Percentiles rank a stretch among this genome's conserved stretches.
Conservation (phyloP, 2,797 vertebrate genomes). For the Onychomys arenicola region DNA sequence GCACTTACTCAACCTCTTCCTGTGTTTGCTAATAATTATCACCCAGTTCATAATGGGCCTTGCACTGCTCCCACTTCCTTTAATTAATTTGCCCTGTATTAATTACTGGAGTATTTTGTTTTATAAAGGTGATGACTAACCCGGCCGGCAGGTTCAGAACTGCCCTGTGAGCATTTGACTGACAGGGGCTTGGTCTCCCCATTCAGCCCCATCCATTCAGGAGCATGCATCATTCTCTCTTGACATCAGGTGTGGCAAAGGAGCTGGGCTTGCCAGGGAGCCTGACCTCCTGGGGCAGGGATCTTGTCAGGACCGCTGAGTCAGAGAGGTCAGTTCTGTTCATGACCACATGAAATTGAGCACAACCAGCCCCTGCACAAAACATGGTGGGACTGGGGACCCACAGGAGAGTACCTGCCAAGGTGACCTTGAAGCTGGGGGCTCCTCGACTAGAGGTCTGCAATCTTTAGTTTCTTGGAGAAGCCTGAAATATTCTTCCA, state of each 20-base stretch:
- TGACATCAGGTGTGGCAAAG: slow-evolving; percentile 35
- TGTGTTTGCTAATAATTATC: slow-evolving; percentile 72
- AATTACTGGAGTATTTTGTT: slow-evolving; percentile 71
- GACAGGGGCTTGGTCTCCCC: slow-evolving; percentile 69
- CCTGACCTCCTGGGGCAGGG: slow-evolving; percentile 47
- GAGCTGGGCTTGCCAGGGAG: slow-evolving; percentile 5
- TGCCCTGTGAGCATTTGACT: slow-evolving; percentile 64
- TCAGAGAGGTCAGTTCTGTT: slow-evolving; percentile 54
- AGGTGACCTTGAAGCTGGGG: background rate
- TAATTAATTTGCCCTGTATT: slow-evolving; percentile 79
- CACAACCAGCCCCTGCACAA: background rate
- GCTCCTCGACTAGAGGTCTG: background rate
- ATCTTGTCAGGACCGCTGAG: slow-evolving; percentile 34
- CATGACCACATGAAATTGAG: background rate
- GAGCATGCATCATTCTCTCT: slow-evolving; percentile 56
- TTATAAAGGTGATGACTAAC: slow-evolving; percentile 75
- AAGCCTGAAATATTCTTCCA: background rate
- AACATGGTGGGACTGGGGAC: no score
- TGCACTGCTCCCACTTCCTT: slow-evolving; percentile 62
- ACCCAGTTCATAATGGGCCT: slow-evolving; percentile 47
- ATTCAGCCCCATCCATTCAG: slow-evolving; percentile 30
- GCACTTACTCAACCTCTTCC: slow-evolving; percentile 30
- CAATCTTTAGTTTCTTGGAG: background rate
- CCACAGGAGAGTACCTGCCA: background rate
- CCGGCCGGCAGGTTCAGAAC: slow-evolving; percentile 72